These are phyloP conservation scores for Leucopsar rothschildi DNA, from an alignment of 2,113 vertebrate genomes.

Conservation along the genomic window DNA sequence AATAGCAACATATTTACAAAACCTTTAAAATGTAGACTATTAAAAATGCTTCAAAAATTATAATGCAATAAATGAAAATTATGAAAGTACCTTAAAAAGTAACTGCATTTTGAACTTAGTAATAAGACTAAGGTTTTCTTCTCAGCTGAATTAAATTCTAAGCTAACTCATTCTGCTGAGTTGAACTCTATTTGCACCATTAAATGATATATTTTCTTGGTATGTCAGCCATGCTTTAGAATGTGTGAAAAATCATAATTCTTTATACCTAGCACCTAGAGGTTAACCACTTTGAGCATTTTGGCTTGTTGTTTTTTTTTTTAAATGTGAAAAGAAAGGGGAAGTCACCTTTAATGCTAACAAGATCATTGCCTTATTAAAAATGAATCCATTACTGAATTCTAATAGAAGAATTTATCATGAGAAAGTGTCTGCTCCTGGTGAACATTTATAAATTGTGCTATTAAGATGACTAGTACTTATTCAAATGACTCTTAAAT, in stretches of 20 bases:
- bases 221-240: background rate
- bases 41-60: background rate
- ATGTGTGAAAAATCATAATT: background rate
- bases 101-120: background rate
- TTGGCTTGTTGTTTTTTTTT: background rate
- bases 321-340: background rate
- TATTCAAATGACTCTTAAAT: conserved; percentile 20
- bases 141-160: background rate
- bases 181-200: background rate
- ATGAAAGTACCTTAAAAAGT: background rate
- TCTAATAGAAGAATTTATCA: conserved; percentile 24
- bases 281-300: background rate
- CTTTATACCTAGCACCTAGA: background rate
- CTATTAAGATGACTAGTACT: conserved; percentile 26
- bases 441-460: conserved; percentile 6
- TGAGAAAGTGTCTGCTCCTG: background rate
- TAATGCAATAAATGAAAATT: background rate
- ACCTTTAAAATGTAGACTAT: background rate
- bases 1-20: background rate
- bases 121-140: background rate
- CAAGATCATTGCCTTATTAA: conserved; percentile 22
- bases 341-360: conserved; percentile 30
- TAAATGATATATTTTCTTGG: background rate
- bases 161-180: background rate
- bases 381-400: conserved; percentile 19